phyloP scores from a whole-genome alignment of 2,113 vertebrate species.

The Macquaria australasica region DNA sequence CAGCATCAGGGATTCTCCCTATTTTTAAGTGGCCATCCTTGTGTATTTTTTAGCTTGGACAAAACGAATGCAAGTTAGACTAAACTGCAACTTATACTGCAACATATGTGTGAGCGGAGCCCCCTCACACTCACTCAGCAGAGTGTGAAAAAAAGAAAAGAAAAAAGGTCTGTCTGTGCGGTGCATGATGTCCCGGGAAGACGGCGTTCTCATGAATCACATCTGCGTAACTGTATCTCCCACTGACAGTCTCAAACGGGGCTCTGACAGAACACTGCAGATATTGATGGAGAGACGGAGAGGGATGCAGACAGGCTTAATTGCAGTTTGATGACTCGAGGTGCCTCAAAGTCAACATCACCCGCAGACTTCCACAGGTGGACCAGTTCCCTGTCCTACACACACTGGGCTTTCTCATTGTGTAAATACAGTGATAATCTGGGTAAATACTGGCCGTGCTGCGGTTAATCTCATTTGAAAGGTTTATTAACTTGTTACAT shows the following conservation, averaged over 20 bases:
- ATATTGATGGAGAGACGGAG: slow-evolving; percentile 65
- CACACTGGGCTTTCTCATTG: slow-evolving; percentile 38
- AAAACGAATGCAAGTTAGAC: slow-evolving; percentile 52
- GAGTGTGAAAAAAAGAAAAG: slow-evolving; percentile 57
- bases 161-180: slow-evolving; percentile 30
- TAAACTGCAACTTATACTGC: slow-evolving; percentile 58
- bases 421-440: slow-evolving; percentile 68
- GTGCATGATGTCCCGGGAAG: slow-evolving; percentile 60
- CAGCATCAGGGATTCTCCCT: slow-evolving; percentile 31
- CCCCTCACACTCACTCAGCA: slow-evolving; percentile 48
- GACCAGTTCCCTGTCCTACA: slow-evolving; percentile 25
- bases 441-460: slow-evolving; percentile 63
- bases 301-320: slow-evolving; percentile 61
- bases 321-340: slow-evolving; percentile 76
- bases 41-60: slow-evolving; percentile 67
- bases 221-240: slow-evolving; percentile 75
- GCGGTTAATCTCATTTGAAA: slow-evolving; percentile 74
- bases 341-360: slow-evolving; percentile 71
- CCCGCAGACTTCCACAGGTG: slow-evolving; percentile 55
- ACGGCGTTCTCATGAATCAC: slow-evolving; percentile 71
- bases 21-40: slow-evolving; percentile 46
- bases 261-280: slow-evolving; percentile 69
- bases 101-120: slow-evolving; percentile 63
- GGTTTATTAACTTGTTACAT: slow-evolving; percentile 68
- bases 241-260: slow-evolving; percentile 67